Conservation (phyloP, 2,888 invertebrate genomes). For the Trichopria drosophilae region DNA sequence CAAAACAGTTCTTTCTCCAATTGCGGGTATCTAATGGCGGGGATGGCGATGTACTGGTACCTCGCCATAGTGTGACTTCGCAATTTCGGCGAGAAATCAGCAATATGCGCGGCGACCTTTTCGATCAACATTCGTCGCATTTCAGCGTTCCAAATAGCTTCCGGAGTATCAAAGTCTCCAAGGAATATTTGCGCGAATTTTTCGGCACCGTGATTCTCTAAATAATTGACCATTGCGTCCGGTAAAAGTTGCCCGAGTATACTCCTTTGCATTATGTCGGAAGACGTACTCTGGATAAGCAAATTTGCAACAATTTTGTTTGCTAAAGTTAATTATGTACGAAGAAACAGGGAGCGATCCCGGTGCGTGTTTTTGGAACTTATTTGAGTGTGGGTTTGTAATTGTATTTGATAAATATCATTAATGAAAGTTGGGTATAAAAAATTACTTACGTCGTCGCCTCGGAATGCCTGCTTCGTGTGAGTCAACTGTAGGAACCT, state of each 20-base stretch:
- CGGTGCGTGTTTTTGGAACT: no score
- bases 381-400: no score
- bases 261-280: slow-evolving; percentile 89
- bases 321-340: no score
- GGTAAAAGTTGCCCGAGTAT: slow-evolving; percentile 92
- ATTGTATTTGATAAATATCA: no score
- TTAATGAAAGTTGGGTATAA: no score
- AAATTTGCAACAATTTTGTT: slow-evolving; percentile 13
- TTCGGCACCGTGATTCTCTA: slow-evolving; percentile 97
- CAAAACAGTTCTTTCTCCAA: slow-evolving; percentile 96
- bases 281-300: slow-evolving; percentile 58
- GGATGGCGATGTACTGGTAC: slow-evolving; percentile 94
- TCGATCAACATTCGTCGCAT: slow-evolving; percentile 97
- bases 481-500: slow-evolving; percentile 93
- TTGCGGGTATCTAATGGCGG: slow-evolving; percentile 90
- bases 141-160: slow-evolving; percentile 98
- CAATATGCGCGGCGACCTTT: slow-evolving; percentile 95
- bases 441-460: slow-evolving; percentile 74
- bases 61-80: slow-evolving; percentile 92
- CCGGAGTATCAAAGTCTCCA: slow-evolving; percentile 99
- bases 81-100: slow-evolving; percentile 94
- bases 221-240: slow-evolving; percentile 98
- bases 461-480: slow-evolving; percentile 91
- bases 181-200: slow-evolving; percentile 97
- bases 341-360: no score